A percentile compares a stretch with the other conserved stretches of the same genome.
Conservation (phyloP, 2,888 invertebrate species). For the Erebia epiphron region DNA sequence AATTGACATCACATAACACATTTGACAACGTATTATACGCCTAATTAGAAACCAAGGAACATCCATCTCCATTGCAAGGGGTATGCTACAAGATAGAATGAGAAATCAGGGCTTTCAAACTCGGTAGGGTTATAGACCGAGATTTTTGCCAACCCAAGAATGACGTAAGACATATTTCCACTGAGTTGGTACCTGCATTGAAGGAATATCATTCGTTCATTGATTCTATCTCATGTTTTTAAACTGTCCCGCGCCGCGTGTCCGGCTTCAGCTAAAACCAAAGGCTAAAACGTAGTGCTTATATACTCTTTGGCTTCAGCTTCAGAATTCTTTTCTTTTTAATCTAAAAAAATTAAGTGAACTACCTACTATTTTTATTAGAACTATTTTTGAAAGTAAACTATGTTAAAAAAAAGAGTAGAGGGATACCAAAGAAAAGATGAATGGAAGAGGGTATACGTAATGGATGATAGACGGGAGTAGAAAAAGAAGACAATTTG, state of each 20-base stretch:
- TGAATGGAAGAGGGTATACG: neutral
- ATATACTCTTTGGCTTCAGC: too few relatives aligned
- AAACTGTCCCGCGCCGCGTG: neutral
- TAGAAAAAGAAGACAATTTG: too few relatives aligned
- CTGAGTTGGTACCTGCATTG: neutral
- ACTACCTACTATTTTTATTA: neutral
- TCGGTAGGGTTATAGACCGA: constrained; percentile 50
- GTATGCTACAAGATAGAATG: constrained; percentile 10
- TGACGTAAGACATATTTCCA: constrained; percentile 59
- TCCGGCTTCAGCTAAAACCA: too few relatives aligned
- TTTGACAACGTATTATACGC: constrained; percentile 40
- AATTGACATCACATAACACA: too few relatives aligned
- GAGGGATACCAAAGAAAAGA: neutral
- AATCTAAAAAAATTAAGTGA: neutral
- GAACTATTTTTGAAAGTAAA: too few relatives aligned
- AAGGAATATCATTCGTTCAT: constrained; percentile 35
- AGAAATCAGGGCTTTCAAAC: constrained; percentile 44
- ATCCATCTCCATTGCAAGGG: neutral
- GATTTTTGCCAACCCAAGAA: constrained; percentile 65
- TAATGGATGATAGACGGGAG: too few relatives aligned
- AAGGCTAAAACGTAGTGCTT: too few relatives aligned
- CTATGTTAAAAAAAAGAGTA: too few relatives aligned
- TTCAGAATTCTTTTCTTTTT: neutral
- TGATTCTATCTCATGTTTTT: constrained; percentile 33
- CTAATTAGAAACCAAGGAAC: constrained; percentile 24